phyloP scores from a whole-genome alignment of 2,113 vertebrate genomes.

The Corvus moneduloides region DNA sequence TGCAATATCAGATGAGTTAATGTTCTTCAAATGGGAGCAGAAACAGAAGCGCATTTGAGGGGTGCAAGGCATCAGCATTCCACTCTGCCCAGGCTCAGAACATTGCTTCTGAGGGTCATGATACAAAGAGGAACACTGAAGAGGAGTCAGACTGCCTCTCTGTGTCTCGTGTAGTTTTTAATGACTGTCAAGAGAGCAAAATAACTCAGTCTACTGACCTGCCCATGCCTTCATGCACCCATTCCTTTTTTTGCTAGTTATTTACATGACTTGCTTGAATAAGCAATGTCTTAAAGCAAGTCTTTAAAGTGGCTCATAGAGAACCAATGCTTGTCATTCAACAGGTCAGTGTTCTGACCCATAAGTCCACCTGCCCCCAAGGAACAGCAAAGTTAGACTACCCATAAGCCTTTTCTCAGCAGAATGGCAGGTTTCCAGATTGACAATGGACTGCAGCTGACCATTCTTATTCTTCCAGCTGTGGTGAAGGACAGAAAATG shows the following conservation, averaged over 20 bases:
- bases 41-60: neutral
- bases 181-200: neutral
- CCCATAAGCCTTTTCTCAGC: constrained; percentile 23
- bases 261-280: constrained; percentile 49
- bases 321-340: neutral
- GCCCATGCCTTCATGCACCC: neutral
- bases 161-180: neutral
- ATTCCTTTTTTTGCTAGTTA: constrained; percentile 1
- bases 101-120: neutral
- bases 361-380: neutral
- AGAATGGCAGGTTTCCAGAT: constrained; percentile 49
- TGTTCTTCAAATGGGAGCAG: neutral
- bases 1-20: neutral
- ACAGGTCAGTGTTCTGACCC: neutral
- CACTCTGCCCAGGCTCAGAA: neutral
- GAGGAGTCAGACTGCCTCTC: neutral
- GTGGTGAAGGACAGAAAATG: constrained; percentile 40
- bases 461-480: neutral
- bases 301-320: neutral
- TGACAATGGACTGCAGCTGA: constrained; percentile 46
- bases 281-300: neutral
- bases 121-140: neutral
- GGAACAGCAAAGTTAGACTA: constrained; percentile 1
- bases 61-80: neutral
- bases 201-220: neutral